A percentile compares a stretch with the other conserved stretches of the same genome.
These are phyloP conservation scores for Sebastes oblongus DNA, from an alignment of 2,797 vertebrate species.

Conservation along the genomic window DNA sequence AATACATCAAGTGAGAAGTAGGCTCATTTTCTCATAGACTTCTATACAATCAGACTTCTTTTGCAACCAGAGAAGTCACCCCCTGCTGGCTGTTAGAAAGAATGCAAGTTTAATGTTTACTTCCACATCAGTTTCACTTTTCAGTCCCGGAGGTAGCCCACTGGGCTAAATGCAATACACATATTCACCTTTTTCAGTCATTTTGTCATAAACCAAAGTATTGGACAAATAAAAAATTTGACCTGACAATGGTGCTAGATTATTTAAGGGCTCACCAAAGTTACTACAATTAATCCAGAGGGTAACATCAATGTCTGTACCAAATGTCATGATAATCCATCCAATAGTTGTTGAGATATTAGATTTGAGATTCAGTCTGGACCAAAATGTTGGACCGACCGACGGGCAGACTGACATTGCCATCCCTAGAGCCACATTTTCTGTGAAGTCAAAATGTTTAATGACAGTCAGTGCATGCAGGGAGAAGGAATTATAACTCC, in stretches of 20 bases:
- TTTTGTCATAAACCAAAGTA: no score
- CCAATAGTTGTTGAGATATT: background rate
- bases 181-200: no score
- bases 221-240: background rate
- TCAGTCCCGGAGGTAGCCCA: no score
- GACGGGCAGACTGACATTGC: background rate
- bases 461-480: background rate
- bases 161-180: no score
- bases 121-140: no score
- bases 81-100: no score
- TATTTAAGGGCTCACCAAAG: background rate
- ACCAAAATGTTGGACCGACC: background rate
- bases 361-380: background rate
- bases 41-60: no score
- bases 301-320: background rate
- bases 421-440: background rate
- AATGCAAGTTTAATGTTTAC: no score
- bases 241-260: background rate
- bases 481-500: background rate
- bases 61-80: no score
- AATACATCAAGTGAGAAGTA: no score
- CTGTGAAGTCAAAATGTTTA: background rate
- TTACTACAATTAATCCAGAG: background rate
- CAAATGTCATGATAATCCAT: background rate
- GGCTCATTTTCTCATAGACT: no score